Evolutionary conservation across 2,888 invertebrate species (phyloP), one percentile per base, ranked within the genome.

Genomic region (Eristalis tenax): DNA sequence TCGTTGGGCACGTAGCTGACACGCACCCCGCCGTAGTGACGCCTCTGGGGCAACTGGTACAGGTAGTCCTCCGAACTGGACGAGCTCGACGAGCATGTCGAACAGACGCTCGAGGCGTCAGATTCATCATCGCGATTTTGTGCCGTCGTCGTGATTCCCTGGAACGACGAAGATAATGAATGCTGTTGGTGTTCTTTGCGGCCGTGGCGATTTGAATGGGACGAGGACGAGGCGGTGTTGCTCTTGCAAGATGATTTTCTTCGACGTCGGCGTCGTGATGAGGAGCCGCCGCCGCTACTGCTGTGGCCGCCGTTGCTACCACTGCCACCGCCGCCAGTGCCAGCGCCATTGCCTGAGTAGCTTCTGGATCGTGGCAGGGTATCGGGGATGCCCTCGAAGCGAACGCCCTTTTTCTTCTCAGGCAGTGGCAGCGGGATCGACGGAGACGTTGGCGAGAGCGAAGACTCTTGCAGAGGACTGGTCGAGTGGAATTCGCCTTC

Each of bases 1-100:
- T 98, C 98, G 93, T 98, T 98, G 89, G 98, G 98, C 89, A 98
- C 98, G 93, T 98, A 98, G 11, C 98, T 97, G 90, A 98, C 97
- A 89, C 98, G 94, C 15, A 98, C 97, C 57, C 98, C 98, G 76
- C 97, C 97, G 91, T 97, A 97, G 70, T 97, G 97, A 81, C 97
- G 94, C 89, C 97, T 94, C 57, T 97, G 96, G 4, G 98, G 97
- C 90, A 98, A 93, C 86, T 97, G 96, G 92, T 98, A 98, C 89
- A 97, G 97, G 90, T 97, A 96, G 89, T 97, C 97, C 89, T 97
- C 98, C 73, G 98, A 97, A 18, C 97, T 97, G 32, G 97, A 97
- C 90, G 96, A 96, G 66, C 95, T 96, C 0, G 97, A 98, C 0
- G 97, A 98, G 89, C 98, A 98, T 15, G 98, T 98, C 57, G 98